Evolutionary conservation across 2,888 invertebrate species (phyloP), one percentile per base, ranked within the genome.

Genomic region (Scrobipalpa atriplicella): DNA sequence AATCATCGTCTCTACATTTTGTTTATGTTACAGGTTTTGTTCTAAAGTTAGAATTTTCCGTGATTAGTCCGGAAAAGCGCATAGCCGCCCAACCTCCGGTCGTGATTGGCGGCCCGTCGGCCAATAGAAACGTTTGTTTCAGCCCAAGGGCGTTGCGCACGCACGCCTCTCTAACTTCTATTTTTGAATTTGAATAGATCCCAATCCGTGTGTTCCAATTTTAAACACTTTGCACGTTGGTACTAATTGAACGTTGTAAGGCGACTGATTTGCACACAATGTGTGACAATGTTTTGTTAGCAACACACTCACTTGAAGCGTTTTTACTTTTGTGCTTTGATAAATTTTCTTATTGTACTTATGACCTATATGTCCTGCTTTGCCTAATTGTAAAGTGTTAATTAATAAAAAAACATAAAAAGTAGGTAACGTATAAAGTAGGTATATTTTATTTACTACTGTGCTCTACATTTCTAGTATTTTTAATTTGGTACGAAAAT

Each of bases 151-250:
- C 77, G 79, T 76, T 72, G 72, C 75, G 77, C 73, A 85, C 81
- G 79, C 78, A 89, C 90, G 90, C 90, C 92, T 86, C 84, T 86
- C 84, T 82, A 81, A 84, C 77, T 83, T 86, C 89, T 88, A 88
- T 87, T 89, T 90, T 87, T 80, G 81, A 87, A 86, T 86, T 87
- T 84, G 78, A 85, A 86, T 85, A 85, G 80, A 80, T 70, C 72
- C 72, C 66, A 74, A 75, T 73, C 70, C 21, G 54, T 11, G 21
- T 21, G 73, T 78, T 81, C 78, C 77, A 78, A 79, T 75, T 82
- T 79, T 62, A 64, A 70, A 78, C 73, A 41, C 41, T 62, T 29
- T 11, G 21, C 54, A 3, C n/a, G 13, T 56, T 21, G 54, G 43
- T 43, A 43, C 43, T n/a, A n/a, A 16, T 29, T 29, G 16, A 47